Base-by-base conservation (phyloP, 2,888 invertebrate genomes). In the Spodoptera exigua region DNA sequence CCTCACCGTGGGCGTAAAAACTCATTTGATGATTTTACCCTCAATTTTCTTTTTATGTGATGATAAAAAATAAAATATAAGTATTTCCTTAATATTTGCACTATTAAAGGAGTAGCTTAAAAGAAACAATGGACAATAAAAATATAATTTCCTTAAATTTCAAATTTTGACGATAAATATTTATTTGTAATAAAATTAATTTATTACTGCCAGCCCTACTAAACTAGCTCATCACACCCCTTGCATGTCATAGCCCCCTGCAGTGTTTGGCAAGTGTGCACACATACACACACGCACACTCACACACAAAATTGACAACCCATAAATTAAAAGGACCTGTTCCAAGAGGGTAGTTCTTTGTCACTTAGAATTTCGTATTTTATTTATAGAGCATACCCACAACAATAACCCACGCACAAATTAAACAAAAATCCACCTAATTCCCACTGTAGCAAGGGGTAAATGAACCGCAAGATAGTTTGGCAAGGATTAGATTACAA, bases 321-420 rank as follows among this genome's bases (percentile, higher is more conserved):
- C 83, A 91, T 93, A 93, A 91, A 93, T 93, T 91, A 88, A 87
- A 89, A 89, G 83, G 89, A 93, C 93, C 93, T 92, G 92, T 88
- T 89, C 80, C 74, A 77, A 78, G 79, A 87, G 89, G 90, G 86
- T 89, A 86, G 85, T 82, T 83, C 83, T 84, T 85, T 89, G 86
- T 88, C 86, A 86, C 79, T 77, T 74, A 73, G 69, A 73, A 76
- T 70, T 75, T 64, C 52, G 73, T 73, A 64, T 70, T 72, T 80
- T 79, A 80, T 80, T 80, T 76, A 78, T 78, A 74, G 60, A 47
- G 51, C 13, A 43, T 46, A 18, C 60, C 43, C n/a, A 56, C 71
- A 56, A 72, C 62, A 58, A 45, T 36, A 34, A 13, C 17, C 4
- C 12, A 17, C 17, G n/a, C 11, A 0, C 16, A 9, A 27, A 27